Evolutionary conservation across 2,113 vertebrate genomes (phyloP), one percentile per base, ranked within the genome.

Genomic region (Nyctibius bracteatus): DNA sequence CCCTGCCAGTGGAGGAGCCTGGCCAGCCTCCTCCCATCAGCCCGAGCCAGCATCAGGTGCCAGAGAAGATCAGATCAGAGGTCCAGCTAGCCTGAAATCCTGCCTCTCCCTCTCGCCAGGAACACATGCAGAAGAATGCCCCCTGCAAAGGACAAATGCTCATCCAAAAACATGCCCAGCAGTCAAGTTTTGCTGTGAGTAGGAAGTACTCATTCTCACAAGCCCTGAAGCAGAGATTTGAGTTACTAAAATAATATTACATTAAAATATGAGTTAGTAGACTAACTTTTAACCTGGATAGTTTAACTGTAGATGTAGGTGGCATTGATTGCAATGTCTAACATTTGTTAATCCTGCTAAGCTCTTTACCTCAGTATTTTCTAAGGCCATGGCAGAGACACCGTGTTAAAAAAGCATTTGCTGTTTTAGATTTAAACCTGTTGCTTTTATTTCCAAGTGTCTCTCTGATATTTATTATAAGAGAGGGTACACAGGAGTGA

Each of bases 401-500:
- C 58, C 88, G 57, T 43, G 81, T 95, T 90, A 93, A 96, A 96
- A 97, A 95, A 89, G 81, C 73, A 94, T 96, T 92, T 94, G 14
- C 52, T 89, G n/a, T 18, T 93, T 87, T 41, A 96, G 77, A 95
- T 89, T 88, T 92, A 79, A 92, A 95, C 70, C 23, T 94, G 83
- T 94, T 95, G 92, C 95, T 91, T 95, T 95, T 86, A 84, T 79
- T 88, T 93, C 94, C 3, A 3, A 49, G 62, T 81, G 22, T 65
- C 47, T 71, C 27, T 74, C 44, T 24, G 57, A 86, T 87, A 95
- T 96, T 96, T 96, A 95, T 93, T 81, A 70, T 77, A 75, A 89
- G 65, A 72, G 44, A 89, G 86, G 81, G 44, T 91, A 68, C 59
- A 49, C 28, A 73, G 83, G 27, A 87, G n/a, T 33, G 66, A 81